Evolutionary conservation across 2,888 invertebrate species (phyloP).

Genomic region (Pyrgus malvae): DNA sequence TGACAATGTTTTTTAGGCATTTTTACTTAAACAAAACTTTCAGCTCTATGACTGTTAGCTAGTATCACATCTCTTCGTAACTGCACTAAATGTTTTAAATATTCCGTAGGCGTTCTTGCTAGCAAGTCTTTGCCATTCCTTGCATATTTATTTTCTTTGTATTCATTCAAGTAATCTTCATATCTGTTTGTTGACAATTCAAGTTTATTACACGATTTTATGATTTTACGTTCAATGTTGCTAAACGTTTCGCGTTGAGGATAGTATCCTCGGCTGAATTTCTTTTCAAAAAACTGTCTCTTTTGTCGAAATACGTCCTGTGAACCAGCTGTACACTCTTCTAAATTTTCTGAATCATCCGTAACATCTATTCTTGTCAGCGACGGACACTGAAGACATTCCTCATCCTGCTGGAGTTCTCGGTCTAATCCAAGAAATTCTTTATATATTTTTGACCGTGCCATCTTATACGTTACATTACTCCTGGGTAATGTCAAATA

Average conservation of each 20-base stretch:
- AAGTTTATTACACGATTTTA: slow-evolving; percentile 57
- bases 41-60: slow-evolving; percentile 50
- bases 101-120: slow-evolving; percentile 75
- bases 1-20: too few relatives aligned
- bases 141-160: slow-evolving; percentile 35
- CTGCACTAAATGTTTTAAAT: slow-evolving; percentile 80
- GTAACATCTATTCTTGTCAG: background rate
- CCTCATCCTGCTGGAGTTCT: slow-evolving; percentile 2
- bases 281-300: slow-evolving; percentile 41
- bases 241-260: slow-evolving; percentile 39
- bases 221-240: slow-evolving; percentile 52
- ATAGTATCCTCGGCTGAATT: slow-evolving; percentile 34
- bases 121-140: slow-evolving; percentile 22
- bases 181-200: slow-evolving; percentile 58
- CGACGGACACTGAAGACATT: slow-evolving; percentile 14
- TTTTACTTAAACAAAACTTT: slow-evolving; percentile 21
- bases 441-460: slow-evolving; percentile 47
- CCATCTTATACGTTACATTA: slow-evolving; percentile 44
- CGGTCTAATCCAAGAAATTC: slow-evolving; percentile 50
- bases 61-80: slow-evolving; percentile 79
- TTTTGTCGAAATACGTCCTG: slow-evolving; percentile 38
- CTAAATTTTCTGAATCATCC: slow-evolving; percentile 10
- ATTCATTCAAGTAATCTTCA: slow-evolving; percentile 51
- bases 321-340: slow-evolving; percentile 32
- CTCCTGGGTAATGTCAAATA: slow-evolving; percentile 51